These are phyloP conservation scores for Trichosurus vulpecula DNA, from an alignment of 2,797 vertebrate genomes.

Conservation along the genomic window DNA sequence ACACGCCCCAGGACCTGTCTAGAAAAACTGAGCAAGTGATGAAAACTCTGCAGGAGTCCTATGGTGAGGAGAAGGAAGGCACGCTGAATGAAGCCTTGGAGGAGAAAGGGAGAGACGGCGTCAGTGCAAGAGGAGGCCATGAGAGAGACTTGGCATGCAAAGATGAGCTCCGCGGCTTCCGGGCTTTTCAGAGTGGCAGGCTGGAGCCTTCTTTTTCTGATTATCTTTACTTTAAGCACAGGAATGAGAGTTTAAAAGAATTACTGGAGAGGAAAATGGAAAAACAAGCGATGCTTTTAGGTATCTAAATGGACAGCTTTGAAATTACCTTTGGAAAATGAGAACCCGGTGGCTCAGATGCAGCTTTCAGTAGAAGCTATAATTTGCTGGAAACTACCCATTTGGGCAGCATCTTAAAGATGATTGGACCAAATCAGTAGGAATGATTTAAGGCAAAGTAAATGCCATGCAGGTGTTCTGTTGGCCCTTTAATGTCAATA, in stretches of 20 bases:
- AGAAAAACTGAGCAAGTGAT: slow-evolving; percentile 61
- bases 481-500: slow-evolving; percentile 7
- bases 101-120: slow-evolving; percentile 64
- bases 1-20: slow-evolving; percentile 71
- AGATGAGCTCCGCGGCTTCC: slow-evolving; percentile 67
- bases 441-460: slow-evolving; percentile 45
- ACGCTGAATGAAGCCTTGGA: slow-evolving; percentile 42
- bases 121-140: slow-evolving; percentile 53
- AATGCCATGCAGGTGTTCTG: slow-evolving; percentile 19
- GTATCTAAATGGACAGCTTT: slow-evolving; percentile 79
- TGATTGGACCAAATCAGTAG: slow-evolving; percentile 53
- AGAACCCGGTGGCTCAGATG: slow-evolving; percentile 48
- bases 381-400: slow-evolving; percentile 51
- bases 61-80: slow-evolving; percentile 72
- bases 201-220: slow-evolving; percentile 82
- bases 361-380: slow-evolving; percentile 65
- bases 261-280: slow-evolving; percentile 86
- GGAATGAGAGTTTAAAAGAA: slow-evolving; percentile 85
- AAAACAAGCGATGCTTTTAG: slow-evolving; percentile 83
- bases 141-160: slow-evolving; percentile 62
- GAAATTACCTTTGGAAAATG: slow-evolving; percentile 70
- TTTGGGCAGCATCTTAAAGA: slow-evolving; percentile 45
- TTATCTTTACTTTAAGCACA: slow-evolving; percentile 87
- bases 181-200: slow-evolving; percentile 75
- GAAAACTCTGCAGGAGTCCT: slow-evolving; percentile 68